Evolutionary conservation across 1,140 invertebrate species (phyloP).

Genomic region (Elysia chlorotica): DNA sequence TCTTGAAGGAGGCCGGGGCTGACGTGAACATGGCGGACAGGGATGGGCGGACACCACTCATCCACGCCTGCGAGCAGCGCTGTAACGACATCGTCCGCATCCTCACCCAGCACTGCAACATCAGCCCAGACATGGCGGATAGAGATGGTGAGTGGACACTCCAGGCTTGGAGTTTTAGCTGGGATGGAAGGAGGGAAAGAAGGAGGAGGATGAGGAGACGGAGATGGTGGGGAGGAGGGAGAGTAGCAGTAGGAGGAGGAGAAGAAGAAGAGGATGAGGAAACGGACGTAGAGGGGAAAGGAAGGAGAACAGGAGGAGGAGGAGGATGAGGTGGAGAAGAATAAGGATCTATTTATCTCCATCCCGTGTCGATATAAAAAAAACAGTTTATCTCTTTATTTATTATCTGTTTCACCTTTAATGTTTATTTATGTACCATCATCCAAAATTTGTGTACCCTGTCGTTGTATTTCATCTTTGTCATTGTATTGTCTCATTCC

Average conservation of each 20-base stretch:
- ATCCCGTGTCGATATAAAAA: no score
- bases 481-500: no score
- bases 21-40: slow-evolving; percentile 50
- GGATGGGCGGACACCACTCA: slow-evolving; percentile 42
- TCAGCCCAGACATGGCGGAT: slow-evolving; percentile 51
- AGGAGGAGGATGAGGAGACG: neutral
- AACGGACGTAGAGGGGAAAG: neutral
- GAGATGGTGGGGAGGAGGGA: neutral
- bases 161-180: neutral
- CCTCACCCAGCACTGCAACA: slow-evolving; percentile 46
- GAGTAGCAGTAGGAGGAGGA: neutral
- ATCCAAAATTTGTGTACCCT: no score
- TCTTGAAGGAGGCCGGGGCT: slow-evolving; percentile 44
- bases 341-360: no score
- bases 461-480: no score
- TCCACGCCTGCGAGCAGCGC: slow-evolving; percentile 51
- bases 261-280: neutral
- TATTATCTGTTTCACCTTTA: no score
- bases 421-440: no score
- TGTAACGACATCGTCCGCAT: slow-evolving; percentile 55
- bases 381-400: no score
- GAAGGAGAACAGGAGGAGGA: no score
- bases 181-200: neutral
- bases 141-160: slow-evolving; percentile 42
- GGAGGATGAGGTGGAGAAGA: no score